A percentile compares a stretch with the other conserved stretches of the same genome.
phyloP scores from a whole-genome alignment of 2,888 invertebrate genomes.

The Pomacea canaliculata region DNA sequence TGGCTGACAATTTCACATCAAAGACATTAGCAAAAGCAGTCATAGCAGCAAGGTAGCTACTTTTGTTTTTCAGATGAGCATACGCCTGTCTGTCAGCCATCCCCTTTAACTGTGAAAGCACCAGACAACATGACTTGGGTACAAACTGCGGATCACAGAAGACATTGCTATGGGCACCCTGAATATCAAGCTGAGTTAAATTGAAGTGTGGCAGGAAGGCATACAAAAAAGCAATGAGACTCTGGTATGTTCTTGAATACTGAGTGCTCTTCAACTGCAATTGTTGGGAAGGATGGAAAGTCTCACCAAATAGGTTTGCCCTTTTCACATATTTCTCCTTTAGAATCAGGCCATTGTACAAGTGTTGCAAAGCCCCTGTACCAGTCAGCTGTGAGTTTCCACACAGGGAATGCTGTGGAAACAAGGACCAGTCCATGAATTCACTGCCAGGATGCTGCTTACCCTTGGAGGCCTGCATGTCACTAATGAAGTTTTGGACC shows the following conservation, averaged over 20 bases:
- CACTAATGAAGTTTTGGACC: slow-evolving; percentile 29
- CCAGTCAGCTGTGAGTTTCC: slow-evolving; percentile 88
- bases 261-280: slow-evolving; percentile 82
- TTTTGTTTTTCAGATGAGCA: not conserved
- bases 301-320: slow-evolving; percentile 55
- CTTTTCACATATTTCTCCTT: slow-evolving; percentile 64
- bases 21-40: slow-evolving; percentile 21
- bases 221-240: slow-evolving; percentile 84
- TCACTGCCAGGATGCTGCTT: not conserved
- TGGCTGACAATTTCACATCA: slow-evolving; percentile 3
- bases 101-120: slow-evolving; percentile 75
- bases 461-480: slow-evolving; percentile 34
- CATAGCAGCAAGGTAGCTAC: not conserved
- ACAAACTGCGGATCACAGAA: slow-evolving; percentile 66
- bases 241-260: slow-evolving; percentile 91
- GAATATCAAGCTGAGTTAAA: slow-evolving; percentile 77
- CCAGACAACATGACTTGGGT: slow-evolving; percentile 42
- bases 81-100: slow-evolving; percentile 12
- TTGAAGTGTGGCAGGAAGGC: slow-evolving; percentile 80
- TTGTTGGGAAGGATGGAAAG: slow-evolving; percentile 64
- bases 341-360: slow-evolving; percentile 82
- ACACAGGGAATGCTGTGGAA: slow-evolving; percentile 72
- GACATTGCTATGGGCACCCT: slow-evolving; percentile 37
- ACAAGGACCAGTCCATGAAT: slow-evolving; percentile 49
- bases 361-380: slow-evolving; percentile 84